These are phyloP conservation scores for Ondatra zibethicus DNA, from an alignment of 2,113 vertebrate genomes.

Conservation along the genomic window DNA sequence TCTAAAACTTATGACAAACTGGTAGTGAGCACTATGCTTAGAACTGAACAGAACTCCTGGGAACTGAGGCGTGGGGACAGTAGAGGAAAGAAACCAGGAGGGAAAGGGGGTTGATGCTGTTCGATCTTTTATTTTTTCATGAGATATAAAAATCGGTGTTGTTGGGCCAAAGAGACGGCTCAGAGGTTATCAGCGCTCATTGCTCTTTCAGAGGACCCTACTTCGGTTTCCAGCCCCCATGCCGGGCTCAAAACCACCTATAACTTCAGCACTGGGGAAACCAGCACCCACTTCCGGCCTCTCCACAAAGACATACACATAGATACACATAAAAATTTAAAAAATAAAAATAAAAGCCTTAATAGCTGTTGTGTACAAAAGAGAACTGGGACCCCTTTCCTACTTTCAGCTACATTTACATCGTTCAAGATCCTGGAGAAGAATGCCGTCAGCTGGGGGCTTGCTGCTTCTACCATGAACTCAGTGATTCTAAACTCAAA, in stretches of 20 bases:
- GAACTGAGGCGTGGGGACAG: neutral
- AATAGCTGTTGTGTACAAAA: conserved; percentile 26
- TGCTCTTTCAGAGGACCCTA: neutral
- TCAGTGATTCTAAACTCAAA: neutral
- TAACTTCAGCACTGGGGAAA: neutral
- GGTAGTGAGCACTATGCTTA: neutral
- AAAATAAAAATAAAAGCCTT: neutral
- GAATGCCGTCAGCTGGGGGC: neutral
- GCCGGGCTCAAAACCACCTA: accelerated
- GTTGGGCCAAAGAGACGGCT: neutral
- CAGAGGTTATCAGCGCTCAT: neutral
- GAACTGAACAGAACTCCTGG: neutral
- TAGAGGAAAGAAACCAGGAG: neutral
- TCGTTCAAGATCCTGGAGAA: neutral
- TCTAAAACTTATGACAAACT: conserved; percentile 9
- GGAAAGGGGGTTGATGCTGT: neutral
- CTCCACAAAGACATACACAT: neutral
- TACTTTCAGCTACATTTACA: neutral
- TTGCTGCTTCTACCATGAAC: neutral
- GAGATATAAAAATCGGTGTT: neutral
- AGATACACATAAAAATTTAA: neutral
- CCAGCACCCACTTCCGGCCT: neutral
- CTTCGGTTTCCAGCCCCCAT: neutral
- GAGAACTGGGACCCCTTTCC: conserved; percentile 3
- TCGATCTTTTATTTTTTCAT: neutral